Evolutionary conservation across 2,888 invertebrate genomes (phyloP), one percentile per base, ranked within the genome.

Genomic region (Diarsia brunnea): DNA sequence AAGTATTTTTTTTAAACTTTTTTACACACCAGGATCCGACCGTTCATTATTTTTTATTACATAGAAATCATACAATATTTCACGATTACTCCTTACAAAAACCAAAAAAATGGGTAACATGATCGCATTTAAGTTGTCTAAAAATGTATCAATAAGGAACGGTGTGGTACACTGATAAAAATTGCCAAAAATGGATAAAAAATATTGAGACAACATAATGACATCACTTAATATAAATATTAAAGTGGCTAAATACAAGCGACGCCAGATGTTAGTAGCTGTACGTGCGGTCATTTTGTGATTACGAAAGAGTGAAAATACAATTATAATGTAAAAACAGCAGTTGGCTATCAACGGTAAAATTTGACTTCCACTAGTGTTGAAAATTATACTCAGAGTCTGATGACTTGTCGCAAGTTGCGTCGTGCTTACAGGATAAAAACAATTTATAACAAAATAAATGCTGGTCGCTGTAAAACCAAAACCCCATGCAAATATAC

Each of bases 171-270:
- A 63, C n/a, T 43, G 43, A 63, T 63, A 43, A 43, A 63, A 63
- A 63, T 63, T 63, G 1, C 63, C 63, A n/a, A 43, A 63, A 63
- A 63, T 16, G 0, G 24, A 58, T 21, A 27, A 27, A 27, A 16
- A 60, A 27, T 31, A 63, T 43, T 63, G 60, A 5, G 61, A 76
- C 14, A 74, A 1, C 2, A 75, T 51, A 19, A 74, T n/a, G 4
- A 74, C 75, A 19, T 75, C 74, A 7, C 43, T 75, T 10, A 73
- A n/a, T 43, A 73, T 43, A 19, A 73, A 73, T 43, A 73, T 73
- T 0, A 74, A 51, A 24, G 76, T 74, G 49, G 74, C 74, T 8
- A 75, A 21, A 19, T 75, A 75, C 31, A 75, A 53, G 21, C 45
- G 74, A 51, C 45, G 76, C 51, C 74, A 75, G 11, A 19, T 75